Conservation (phyloP, 1,140 invertebrate species). For the Dufourea novaeangliae region DNA sequence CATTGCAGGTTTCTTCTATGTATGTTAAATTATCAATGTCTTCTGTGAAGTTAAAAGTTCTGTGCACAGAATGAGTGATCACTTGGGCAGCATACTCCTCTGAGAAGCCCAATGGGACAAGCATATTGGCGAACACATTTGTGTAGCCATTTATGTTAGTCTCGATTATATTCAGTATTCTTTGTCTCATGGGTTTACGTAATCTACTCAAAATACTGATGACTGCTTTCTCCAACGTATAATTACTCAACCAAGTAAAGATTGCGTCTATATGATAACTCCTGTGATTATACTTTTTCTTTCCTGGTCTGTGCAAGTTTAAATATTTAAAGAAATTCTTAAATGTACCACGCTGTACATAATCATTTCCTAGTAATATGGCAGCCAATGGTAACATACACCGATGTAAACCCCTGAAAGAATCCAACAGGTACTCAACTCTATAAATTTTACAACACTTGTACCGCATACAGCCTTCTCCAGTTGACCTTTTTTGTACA, state of each 20-base stretch:
- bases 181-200: slow-evolving; percentile 81
- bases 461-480: slow-evolving; percentile 64
- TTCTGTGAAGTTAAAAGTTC: slow-evolving; percentile 63
- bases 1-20: slow-evolving; percentile 22
- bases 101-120: slow-evolving; percentile 71
- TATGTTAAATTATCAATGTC: slow-evolving; percentile 52
- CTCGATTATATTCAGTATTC: slow-evolving; percentile 83
- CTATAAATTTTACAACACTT: slow-evolving; percentile 88
- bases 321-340: slow-evolving; percentile 86
- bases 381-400: slow-evolving; percentile 89
- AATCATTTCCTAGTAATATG: slow-evolving; percentile 94
- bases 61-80: slow-evolving; percentile 24
- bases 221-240: slow-evolving; percentile 86
- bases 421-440: slow-evolving; percentile 86
- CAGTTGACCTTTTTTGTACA: slow-evolving; percentile 52
- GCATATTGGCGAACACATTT: slow-evolving; percentile 81
- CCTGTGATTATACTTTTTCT: slow-evolving; percentile 18
- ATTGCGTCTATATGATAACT: slow-evolving; percentile 84
- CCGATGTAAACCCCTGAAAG: slow-evolving; percentile 85
- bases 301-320: slow-evolving; percentile 78
- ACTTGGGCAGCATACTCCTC: slow-evolving; percentile 55
- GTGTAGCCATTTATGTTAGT: slow-evolving; percentile 85
- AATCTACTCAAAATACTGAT: slow-evolving; percentile 84
- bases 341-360: slow-evolving; percentile 87
- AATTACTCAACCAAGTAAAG: slow-evolving; percentile 88